Conservation (phyloP, 2,797 vertebrate species). For the Rhadinocentrus ornatus region DNA sequence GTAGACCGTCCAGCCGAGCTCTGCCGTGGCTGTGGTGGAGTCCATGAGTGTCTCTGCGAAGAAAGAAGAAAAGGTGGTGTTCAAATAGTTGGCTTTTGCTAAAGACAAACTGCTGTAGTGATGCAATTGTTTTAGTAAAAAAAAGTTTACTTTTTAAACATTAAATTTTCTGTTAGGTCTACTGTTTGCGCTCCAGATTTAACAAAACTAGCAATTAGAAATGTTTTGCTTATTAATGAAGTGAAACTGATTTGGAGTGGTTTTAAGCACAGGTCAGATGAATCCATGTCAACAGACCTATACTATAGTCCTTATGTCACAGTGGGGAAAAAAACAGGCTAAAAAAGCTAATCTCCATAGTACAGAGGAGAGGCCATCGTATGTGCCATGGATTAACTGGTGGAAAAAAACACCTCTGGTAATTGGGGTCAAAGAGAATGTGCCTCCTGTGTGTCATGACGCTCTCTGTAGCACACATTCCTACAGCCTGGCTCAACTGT, state of each 20-base stretch:
- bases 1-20: constrained; percentile 97
- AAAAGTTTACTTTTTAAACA: not conserved
- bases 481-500: constrained; percentile 52
- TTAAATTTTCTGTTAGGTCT: not conserved
- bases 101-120: constrained; percentile 9
- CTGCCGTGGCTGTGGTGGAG: constrained; percentile 97
- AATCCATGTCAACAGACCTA: constrained; percentile 33
- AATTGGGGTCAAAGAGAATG: constrained; percentile 82
- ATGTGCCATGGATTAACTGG: constrained; percentile 70
- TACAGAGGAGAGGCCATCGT: constrained; percentile 49
- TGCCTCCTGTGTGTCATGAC: constrained; percentile 74
- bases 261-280: constrained; percentile 40
- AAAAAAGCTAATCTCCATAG: constrained; percentile 50
- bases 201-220: not conserved
- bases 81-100: constrained; percentile 35
- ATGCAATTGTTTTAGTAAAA: constrained; percentile 8
- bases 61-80: constrained; percentile 54
- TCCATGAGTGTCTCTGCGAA: constrained; percentile 97
- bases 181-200: not conserved
- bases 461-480: constrained; percentile 65
- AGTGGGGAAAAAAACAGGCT: constrained; percentile 40
- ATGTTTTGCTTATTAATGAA: not conserved
- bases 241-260: not conserved
- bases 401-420: constrained; percentile 77
- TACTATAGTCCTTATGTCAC: constrained; percentile 26